Conservation (phyloP, 2,797 vertebrate species). For the Pogoniulus pusillus region DNA sequence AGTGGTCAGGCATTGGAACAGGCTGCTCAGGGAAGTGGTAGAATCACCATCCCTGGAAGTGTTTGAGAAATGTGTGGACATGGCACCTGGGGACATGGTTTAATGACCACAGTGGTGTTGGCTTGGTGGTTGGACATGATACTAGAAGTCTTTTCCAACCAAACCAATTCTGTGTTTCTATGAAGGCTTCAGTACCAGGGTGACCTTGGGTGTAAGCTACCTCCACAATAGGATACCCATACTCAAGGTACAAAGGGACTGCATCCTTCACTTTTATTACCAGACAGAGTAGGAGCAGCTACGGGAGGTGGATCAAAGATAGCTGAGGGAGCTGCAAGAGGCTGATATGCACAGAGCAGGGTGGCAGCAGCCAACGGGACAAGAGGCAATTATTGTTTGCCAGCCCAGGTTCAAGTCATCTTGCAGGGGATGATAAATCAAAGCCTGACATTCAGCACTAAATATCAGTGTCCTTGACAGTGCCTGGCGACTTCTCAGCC, state of each 20-base stretch:
- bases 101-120: too few species aligned
- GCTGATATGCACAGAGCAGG: neutral
- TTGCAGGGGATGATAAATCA: neutral
- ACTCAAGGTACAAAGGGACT: rapidly evolving
- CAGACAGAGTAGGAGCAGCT: neutral
- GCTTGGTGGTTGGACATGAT: too few species aligned
- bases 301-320: neutral
- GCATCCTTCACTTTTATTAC: neutral
- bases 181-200: neutral
- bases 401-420: neutral
- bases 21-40: too few species aligned
- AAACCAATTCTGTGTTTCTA: neutral
- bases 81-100: too few species aligned
- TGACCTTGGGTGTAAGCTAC: neutral
- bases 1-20: too few species aligned
- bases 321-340: neutral
- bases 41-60: too few species aligned
- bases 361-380: neutral
- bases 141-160: too few species aligned
- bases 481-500: neutral
- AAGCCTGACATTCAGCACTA: neutral
- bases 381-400: neutral
- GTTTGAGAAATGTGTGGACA: too few species aligned
- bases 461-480: neutral
- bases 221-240: neutral